These are phyloP conservation scores for Eubasilissa regina DNA, from an alignment of 1,140 invertebrate genomes.

Conservation along the genomic window DNA sequence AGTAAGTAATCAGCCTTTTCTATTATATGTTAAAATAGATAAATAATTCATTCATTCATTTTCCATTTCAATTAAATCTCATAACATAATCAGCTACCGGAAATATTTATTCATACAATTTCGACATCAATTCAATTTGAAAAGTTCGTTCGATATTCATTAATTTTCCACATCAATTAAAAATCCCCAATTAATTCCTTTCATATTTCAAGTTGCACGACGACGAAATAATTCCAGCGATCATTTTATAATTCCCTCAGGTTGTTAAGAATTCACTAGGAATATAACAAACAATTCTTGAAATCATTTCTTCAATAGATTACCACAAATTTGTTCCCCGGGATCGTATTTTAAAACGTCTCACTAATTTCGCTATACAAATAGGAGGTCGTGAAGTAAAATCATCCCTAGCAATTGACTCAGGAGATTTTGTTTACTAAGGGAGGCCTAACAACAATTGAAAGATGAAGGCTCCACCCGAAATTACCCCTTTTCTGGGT, in stretches of 20 bases:
- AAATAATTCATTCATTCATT: too few relatives aligned
- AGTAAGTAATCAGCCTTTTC: too few relatives aligned
- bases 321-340: conserved; percentile 4
- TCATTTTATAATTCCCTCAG: background rate
- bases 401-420: conserved; percentile 43
- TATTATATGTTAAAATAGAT: too few relatives aligned
- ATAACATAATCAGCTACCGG: too few relatives aligned
- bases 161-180: too few relatives aligned
- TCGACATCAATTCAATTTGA: too few relatives aligned
- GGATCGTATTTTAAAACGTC: conserved; percentile 18
- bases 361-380: conserved; percentile 39
- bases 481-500: conserved; percentile 23
- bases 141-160: too few relatives aligned
- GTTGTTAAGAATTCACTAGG: background rate
- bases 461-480: conserved; percentile 18
- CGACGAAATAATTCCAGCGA: background rate
- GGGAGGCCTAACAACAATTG: conserved; percentile 38
- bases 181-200: too few relatives aligned
- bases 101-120: too few relatives aligned
- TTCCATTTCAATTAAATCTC: too few relatives aligned
- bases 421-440: conserved; percentile 37
- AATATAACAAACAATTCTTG: conserved; percentile 24
- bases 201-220: too few relatives aligned
- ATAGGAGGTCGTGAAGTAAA: conserved; percentile 20
- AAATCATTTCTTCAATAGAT: conserved; percentile 10